Percentiles rank a stretch among this genome's conserved stretches.
These are phyloP conservation scores for Drosophila yakuba DNA, from an alignment of 1,140 invertebrate species.

Conservation along the genomic window DNA sequence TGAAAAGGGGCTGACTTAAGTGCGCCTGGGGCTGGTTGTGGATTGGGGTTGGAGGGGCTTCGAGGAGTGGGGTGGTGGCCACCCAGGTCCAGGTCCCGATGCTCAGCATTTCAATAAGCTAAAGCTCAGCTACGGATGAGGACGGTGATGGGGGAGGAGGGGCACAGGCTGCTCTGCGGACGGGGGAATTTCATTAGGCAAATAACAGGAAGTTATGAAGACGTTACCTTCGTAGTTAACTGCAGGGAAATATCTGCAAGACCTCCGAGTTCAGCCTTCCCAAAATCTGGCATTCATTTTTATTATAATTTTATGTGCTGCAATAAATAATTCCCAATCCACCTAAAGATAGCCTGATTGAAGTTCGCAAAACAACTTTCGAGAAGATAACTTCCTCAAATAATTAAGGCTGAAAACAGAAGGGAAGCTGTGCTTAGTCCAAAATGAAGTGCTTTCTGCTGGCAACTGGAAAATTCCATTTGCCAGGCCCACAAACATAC, in stretches of 20 bases:
- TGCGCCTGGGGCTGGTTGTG: constrained; percentile 17
- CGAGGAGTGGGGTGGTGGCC: background rate
- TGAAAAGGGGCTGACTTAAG: constrained; percentile 22
- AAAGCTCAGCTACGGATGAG: constrained; percentile 14
- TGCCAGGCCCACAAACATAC: constrained; percentile 6
- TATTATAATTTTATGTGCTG: too few relatives aligned
- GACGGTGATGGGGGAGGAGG: background rate
- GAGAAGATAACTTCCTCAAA: constrained; percentile 7
- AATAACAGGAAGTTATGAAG: constrained; percentile 49
- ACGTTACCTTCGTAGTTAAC: constrained; percentile 46
- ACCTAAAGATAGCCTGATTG: background rate
- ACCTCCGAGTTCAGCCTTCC: background rate
- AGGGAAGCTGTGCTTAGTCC: background rate
- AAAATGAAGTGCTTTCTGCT: constrained; percentile 1
- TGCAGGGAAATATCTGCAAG: constrained; percentile 12
- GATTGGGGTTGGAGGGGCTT: constrained; percentile 1
- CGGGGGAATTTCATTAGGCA: constrained; percentile 45
- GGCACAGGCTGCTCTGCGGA: background rate
- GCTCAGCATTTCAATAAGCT: constrained; percentile 46
- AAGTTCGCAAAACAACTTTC: background rate
- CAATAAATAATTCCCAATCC: too few relatives aligned
- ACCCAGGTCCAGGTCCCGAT: background rate
- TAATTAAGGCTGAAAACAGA: constrained; percentile 2
- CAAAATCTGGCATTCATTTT: too few relatives aligned
- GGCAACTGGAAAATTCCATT: constrained; percentile 45